Conservation (phyloP, 2,113 vertebrate genomes). For the Myrmophylax atrothorax region DNA sequence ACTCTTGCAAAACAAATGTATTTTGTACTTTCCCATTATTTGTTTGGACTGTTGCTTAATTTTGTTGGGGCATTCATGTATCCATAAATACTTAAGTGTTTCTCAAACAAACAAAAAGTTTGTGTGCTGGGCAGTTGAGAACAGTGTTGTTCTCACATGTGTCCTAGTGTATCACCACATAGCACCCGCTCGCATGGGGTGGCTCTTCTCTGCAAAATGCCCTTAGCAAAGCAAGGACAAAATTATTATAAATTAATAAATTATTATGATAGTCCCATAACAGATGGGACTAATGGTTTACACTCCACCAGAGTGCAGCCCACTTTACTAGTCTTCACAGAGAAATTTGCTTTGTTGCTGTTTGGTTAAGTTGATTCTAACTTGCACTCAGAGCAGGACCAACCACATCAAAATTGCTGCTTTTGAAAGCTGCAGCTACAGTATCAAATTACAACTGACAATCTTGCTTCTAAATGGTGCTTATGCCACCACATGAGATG, state of each 20-base stretch:
- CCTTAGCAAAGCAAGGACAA: background rate
- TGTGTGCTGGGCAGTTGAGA: background rate
- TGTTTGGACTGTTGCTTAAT: background rate
- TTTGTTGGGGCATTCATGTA: background rate
- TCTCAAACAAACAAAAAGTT: background rate
- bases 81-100: background rate
- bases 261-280: accelerated
- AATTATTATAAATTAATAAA: background rate
- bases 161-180: background rate
- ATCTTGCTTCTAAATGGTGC: background rate
- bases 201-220: background rate
- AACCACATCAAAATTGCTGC: background rate
- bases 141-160: background rate
- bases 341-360: background rate
- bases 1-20: background rate
- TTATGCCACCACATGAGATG: background rate
- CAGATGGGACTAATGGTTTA: background rate
- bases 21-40: background rate
- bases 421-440: background rate
- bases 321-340: accelerated
- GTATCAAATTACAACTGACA: background rate
- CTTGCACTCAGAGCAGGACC: background rate
- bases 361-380: background rate
- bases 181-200: background rate
- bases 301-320: background rate